Conservation (phyloP, 2,888 invertebrate species). For the Agrilus biguttatus region DNA sequence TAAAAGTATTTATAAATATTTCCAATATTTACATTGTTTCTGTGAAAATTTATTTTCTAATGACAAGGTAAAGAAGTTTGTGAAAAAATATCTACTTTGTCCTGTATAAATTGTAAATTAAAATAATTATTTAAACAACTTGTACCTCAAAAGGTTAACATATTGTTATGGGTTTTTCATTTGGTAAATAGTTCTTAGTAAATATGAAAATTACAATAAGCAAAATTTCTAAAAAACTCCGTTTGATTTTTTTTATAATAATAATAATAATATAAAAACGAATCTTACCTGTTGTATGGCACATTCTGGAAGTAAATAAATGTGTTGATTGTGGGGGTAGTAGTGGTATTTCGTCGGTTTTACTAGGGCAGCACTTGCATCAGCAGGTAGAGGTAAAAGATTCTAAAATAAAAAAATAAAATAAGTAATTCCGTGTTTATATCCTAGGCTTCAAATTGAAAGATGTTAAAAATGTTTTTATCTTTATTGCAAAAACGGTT, state of each 20-base stretch:
- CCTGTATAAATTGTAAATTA: no score
- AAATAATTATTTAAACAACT: no score
- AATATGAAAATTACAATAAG: no score
- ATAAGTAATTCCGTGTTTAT: not conserved
- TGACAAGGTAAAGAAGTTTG: no score
- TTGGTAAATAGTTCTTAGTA: no score
- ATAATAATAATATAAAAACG: not conserved
- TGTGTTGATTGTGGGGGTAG: constrained; percentile 87
- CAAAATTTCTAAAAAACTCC: no score
- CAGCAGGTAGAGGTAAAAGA: constrained; percentile 48
- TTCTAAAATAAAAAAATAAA: constrained; percentile 40
- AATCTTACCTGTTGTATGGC: constrained; percentile 72
- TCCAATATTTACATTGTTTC: no score
- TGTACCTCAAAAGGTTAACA: no score
- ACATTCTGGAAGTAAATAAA: constrained; percentile 83
- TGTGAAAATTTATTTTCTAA: no score
- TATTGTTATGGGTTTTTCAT: no score
- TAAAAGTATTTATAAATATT: no score
- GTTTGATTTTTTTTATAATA: not conserved
- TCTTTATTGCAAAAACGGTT: not conserved
- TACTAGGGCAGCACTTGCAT: constrained; percentile 53
- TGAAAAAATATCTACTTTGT: no score
- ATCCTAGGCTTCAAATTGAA: not conserved
- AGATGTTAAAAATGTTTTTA: not conserved
- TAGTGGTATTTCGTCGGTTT: constrained; percentile 89